Conservation (phyloP, 2,888 invertebrate species). For the Bombylius discolor region DNA sequence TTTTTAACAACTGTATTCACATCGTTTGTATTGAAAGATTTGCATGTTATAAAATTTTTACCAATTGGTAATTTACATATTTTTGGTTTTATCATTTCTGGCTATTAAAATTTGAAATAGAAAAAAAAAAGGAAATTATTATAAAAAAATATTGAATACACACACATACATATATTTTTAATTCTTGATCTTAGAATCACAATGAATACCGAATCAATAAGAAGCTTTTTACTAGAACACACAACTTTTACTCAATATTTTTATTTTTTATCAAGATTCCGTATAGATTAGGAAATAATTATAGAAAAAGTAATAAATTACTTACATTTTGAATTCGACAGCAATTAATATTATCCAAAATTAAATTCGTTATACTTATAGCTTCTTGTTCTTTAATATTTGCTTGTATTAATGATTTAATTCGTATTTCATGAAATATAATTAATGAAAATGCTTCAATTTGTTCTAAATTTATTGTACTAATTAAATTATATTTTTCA, state of each 20-base stretch:
- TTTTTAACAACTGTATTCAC: slow-evolving; percentile 64
- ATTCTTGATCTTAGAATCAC: too few relatives aligned
- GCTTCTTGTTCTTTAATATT: slow-evolving; percentile 50
- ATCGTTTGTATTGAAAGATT: slow-evolving; percentile 54
- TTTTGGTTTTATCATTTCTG: slow-evolving; percentile 33
- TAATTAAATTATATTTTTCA: slow-evolving; percentile 45
- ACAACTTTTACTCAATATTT: too few relatives aligned
- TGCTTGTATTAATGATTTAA: slow-evolving; percentile 61
- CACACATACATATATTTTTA: too few relatives aligned
- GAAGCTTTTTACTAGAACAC: too few relatives aligned
- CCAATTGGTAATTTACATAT: slow-evolving; percentile 50
- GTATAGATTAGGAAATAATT: too few relatives aligned
- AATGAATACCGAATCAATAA: too few relatives aligned
- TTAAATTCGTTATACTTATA: slow-evolving; percentile 39
- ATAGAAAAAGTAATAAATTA: not conserved
- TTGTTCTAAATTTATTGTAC: slow-evolving; percentile 41
- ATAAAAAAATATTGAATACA: too few relatives aligned
- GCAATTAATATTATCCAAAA: slow-evolving; percentile 41
- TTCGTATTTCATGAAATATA: slow-evolving; percentile 46
- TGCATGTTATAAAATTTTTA: slow-evolving; percentile 45
- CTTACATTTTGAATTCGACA: slow-evolving; percentile 5
- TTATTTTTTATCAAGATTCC: too few relatives aligned
- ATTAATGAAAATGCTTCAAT: slow-evolving; percentile 44
- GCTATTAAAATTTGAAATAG: not conserved
- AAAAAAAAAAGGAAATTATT: not conserved